Percentiles rank a stretch among this genome's conserved stretches.
These are phyloP conservation scores for Caenorhabditis sp. DNA, from an alignment of 2,888 invertebrate species.

Conservation along the genomic window DNA sequence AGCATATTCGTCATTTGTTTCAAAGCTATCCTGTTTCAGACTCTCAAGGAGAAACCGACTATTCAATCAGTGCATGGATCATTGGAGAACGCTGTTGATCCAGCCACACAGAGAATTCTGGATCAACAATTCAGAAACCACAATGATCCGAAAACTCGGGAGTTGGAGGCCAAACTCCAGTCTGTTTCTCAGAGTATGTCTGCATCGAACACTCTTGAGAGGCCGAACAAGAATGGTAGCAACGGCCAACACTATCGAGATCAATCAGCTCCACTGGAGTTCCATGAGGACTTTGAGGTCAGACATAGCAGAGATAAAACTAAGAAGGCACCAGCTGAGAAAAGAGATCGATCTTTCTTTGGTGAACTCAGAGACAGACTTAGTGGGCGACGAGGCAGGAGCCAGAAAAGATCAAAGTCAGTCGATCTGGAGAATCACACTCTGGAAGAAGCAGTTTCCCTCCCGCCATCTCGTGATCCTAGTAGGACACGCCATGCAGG, in stretches of 20 bases:
- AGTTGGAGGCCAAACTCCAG: conserved; percentile 61
- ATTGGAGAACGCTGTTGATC: conserved; percentile 69
- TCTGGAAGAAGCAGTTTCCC: conserved; percentile 75
- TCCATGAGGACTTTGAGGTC: conserved; percentile 51
- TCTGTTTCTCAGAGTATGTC: conserved; percentile 55
- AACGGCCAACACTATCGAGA: conserved; percentile 43
- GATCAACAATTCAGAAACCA: conserved; percentile 60
- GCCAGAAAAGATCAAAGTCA: conserved; percentile 71
- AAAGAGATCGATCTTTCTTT: conserved; percentile 76
- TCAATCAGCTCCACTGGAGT: conserved; percentile 46
- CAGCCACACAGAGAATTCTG: conserved; percentile 61
- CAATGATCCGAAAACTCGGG: conserved; percentile 55
- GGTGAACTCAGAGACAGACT: conserved; percentile 74
- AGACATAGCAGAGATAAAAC: conserved; percentile 56
- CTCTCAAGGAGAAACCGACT: conserved; percentile 64
- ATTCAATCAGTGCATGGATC: conserved; percentile 71
- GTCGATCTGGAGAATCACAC: conserved; percentile 67
- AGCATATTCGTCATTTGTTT: too few species aligned
- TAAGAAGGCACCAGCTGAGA: conserved; percentile 60
- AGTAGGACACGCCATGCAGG: conserved; percentile 71
- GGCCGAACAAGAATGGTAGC: conserved; percentile 37
- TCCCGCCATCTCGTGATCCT: conserved; percentile 77
- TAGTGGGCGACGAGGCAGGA: conserved; percentile 65
- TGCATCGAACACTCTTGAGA: conserved; percentile 36
- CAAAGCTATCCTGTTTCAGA: too few species aligned